Base-by-base conservation (phyloP, 2,797 vertebrate genomes). In the Miichthys miiuy region DNA sequence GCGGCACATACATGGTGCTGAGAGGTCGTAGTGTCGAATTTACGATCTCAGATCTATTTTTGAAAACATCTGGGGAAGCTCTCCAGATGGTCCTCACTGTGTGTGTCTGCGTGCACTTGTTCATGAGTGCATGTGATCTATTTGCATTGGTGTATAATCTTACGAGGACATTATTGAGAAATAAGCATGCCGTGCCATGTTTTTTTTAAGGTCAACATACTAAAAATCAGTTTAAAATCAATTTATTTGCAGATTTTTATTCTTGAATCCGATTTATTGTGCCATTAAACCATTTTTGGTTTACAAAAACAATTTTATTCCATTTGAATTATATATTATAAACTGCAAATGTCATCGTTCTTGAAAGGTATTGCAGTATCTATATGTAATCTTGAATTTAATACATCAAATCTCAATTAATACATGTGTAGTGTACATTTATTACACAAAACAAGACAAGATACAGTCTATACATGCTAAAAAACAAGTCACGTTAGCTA, bases 11-110 rank as follows among this genome's bases (percentile, higher is more conserved):
- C 48, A 38, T 4, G 11, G 70, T 18, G 81, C 65, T 82, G 81
- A 88, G 74, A 85, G 89, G 75, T 63, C 46, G 41, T 65, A 79
- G 73, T 52, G 68, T 80, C 56, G 71, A 27, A 83, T 87, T 83
- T 72, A 87, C 1, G 20, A 56, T 67, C 13, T 0, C 0, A n/a
- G 11, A 27, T 77, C 90, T 90, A 90, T 92, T 92, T 93, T 80
- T 79, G 57, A 80, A 85, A 81, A 87, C 83, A 78, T 80, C 79
- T 67, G 80, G 71, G 73, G 56, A 87, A 74, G 79, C 72, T 81
- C 46, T 81, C 41, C 76, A 77, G 44, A 30, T 1, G n/a, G 47
- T 48, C n/a, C 14, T 71, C 0, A 1, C 18, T 2, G 10, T 47
- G 72, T 60, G 69, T 70, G 42, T 63, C 6, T 61, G 66, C 30